Percentiles rank a stretch among this genome's conserved stretches.
phyloP scores from a whole-genome alignment of 2,888 invertebrate species.

The Synanthedon tipuliformis region DNA sequence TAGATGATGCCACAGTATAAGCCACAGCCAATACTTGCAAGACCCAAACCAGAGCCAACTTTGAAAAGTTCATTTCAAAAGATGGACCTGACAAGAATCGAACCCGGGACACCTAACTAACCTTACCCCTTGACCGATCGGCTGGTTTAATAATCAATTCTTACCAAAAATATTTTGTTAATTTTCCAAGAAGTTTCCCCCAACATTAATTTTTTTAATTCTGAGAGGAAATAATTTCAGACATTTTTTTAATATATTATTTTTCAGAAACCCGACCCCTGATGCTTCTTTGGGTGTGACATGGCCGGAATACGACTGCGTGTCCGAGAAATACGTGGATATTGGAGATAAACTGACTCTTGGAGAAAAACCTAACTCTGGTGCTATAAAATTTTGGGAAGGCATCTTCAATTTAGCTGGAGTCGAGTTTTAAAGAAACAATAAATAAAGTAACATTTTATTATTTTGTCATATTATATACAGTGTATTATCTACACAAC shows the following conservation, averaged over 20 bases:
- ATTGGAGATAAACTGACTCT: conserved; percentile 28
- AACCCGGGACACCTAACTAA: too few species aligned
- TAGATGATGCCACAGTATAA: too few species aligned
- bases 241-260: not conserved
- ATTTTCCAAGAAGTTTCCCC: not conserved
- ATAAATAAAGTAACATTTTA: too few species aligned
- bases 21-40: too few species aligned
- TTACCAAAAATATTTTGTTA: not conserved
- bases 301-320: conserved; percentile 34
- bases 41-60: too few species aligned
- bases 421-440: not conserved
- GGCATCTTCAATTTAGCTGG: conserved; percentile 20
- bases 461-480: too few species aligned
- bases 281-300: conserved; percentile 22
- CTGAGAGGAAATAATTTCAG: not conserved
- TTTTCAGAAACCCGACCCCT: conserved; percentile 42
- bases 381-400: conserved; percentile 31
- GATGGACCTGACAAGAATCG: too few species aligned
- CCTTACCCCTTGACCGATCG: not conserved
- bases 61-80: too few species aligned
- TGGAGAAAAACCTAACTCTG: conserved; percentile 15
- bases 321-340: conserved; percentile 21
- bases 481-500: too few species aligned
- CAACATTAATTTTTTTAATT: not conserved
- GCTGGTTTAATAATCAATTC: not conserved